These are phyloP conservation scores for Sminthurides bifidus DNA, from an alignment of 1,140 invertebrate genomes.

Conservation along the genomic window DNA sequence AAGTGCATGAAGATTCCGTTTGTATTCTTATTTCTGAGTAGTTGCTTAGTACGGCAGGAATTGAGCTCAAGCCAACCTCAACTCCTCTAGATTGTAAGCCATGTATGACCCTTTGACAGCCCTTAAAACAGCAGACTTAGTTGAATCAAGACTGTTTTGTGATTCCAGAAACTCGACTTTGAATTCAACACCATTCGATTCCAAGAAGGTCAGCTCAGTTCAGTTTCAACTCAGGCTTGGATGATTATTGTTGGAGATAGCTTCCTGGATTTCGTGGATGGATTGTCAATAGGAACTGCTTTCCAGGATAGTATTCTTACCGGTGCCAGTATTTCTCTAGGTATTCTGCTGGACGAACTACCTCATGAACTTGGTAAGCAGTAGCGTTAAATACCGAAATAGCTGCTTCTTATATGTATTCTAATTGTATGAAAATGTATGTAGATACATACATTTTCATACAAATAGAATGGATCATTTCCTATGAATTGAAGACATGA, in stretches of 20 bases:
- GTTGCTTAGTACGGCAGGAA: neutral
- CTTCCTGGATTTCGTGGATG: conserved; percentile 60
- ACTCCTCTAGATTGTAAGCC: no score
- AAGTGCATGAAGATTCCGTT: neutral
- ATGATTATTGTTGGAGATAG: conserved; percentile 63
- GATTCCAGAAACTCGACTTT: neutral
- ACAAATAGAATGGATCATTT: neutral
- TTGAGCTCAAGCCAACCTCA: neutral
- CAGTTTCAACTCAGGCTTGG: conserved; percentile 52
- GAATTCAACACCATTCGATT: conserved; percentile 15
- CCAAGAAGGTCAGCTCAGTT: conserved; percentile 31
- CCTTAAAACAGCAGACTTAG: no score
- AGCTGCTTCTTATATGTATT: no score
- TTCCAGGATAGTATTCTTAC: conserved; percentile 49
- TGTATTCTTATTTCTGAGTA: neutral
- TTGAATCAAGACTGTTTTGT: neutral
- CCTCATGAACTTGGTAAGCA: conserved; percentile 54
- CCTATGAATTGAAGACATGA: neutral
- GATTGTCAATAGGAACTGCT: conserved; percentile 54
- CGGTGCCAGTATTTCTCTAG: conserved; percentile 48
- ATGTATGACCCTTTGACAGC: no score
- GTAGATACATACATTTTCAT: neutral
- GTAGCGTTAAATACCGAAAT: no score
- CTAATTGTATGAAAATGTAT: neutral
- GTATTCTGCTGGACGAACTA: conserved; percentile 58